Percentiles rank a stretch among this genome's conserved stretches.
These are phyloP conservation scores for Chloroclystis v-ata DNA, from an alignment of 2,888 invertebrate genomes.

Conservation along the genomic window DNA sequence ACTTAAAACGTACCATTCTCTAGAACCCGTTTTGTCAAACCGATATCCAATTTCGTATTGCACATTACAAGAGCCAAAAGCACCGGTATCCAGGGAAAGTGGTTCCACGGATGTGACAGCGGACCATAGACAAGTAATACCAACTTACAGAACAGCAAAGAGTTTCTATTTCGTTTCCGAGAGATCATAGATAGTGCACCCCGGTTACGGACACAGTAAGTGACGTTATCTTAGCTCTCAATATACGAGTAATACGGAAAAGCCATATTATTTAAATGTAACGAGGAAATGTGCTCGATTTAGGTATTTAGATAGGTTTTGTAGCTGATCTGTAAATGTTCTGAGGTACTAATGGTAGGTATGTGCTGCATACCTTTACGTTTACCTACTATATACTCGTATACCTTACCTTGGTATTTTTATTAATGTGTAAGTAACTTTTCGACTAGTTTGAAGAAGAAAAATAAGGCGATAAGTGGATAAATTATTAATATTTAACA, in stretches of 20 bases:
- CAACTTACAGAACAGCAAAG: constrained; percentile 2
- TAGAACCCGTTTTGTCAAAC: constrained; percentile 11
- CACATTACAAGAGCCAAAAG: not conserved
- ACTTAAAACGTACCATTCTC: too few species aligned
- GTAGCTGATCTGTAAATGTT: constrained; percentile 6
- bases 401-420: too few species aligned
- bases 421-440: too few species aligned
- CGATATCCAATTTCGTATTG: constrained; percentile 12
- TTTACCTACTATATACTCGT: too few species aligned
- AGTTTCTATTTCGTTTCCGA: constrained; percentile 9
- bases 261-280: constrained; percentile 29
- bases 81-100: constrained; percentile 27
- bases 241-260: constrained; percentile 30
- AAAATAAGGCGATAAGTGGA: too few species aligned
- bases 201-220: constrained; percentile 23
- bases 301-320: constrained; percentile 24
- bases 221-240: constrained; percentile 27
- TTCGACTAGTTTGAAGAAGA: too few species aligned
- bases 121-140: constrained; percentile 2
- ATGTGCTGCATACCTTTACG: too few species aligned
- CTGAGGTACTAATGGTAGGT: not conserved
- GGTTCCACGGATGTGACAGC: constrained; percentile 27
- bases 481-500: too few species aligned
- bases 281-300: constrained; percentile 28
- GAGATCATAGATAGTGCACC: constrained; percentile 20